Conservation (phyloP, 2,888 invertebrate species). For the Gortyna flavago region DNA sequence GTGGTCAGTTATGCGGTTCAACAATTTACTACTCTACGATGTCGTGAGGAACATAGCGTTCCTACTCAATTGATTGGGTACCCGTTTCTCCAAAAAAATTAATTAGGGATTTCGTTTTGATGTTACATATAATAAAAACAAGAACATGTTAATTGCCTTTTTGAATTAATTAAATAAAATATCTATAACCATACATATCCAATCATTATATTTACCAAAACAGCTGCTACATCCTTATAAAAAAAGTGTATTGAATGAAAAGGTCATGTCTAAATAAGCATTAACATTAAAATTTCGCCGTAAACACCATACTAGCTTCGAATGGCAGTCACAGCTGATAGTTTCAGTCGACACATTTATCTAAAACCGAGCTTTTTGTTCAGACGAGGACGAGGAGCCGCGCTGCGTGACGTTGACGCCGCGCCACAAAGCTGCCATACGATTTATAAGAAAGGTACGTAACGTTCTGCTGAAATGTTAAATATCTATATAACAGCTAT, state of each 20-base stretch:
- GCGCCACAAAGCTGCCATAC: conserved; percentile 96
- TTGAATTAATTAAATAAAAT: conserved; percentile 8
- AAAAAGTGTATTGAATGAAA: conserved; percentile 22
- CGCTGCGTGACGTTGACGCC: conserved; percentile 95
- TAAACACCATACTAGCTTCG: conserved; percentile 38
- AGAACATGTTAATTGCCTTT: conserved; percentile 16
- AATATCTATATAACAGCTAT: not conserved
- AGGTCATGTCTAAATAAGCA: conserved; percentile 42
- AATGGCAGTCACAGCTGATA: conserved; percentile 42
- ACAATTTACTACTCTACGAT: conserved; percentile 53
- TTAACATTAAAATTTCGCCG: conserved; percentile 34
- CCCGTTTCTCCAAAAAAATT: conserved; percentile 36
- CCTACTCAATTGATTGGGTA: conserved; percentile 38
- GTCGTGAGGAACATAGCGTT: conserved; percentile 24
- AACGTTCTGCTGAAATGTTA: conserved; percentile 17
- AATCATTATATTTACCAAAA: conserved; percentile 28
- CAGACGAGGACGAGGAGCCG: conserved; percentile 95
- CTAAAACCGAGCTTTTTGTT: conserved; percentile 69
- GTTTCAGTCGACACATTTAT: conserved; percentile 28
- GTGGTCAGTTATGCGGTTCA: conserved; percentile 63
- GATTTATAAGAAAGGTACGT: conserved; percentile 97
- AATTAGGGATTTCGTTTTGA: conserved; percentile 49
- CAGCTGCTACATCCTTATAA: not conserved
- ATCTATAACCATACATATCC: conserved; percentile 10
- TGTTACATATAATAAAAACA: conserved; percentile 41